A percentile compares a stretch with the other conserved stretches of the same genome.
These are phyloP conservation scores for Oryzaephilus surinamensis DNA, from an alignment of 1,140 invertebrate species.

Conservation along the genomic window DNA sequence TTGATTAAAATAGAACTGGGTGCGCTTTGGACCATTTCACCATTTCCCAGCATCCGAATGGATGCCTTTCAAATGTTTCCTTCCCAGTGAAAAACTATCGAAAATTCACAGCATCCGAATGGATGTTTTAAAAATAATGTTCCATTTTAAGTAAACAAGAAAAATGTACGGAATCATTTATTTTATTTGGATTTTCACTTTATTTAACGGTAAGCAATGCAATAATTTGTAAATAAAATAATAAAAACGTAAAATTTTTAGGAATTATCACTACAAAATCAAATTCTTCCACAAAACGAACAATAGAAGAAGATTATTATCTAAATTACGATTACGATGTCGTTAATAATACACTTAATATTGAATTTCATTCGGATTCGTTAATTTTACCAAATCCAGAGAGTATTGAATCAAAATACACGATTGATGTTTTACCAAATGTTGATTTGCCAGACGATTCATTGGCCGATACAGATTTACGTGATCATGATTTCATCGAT, in stretches of 20 bases:
- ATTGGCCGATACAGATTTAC: constrained; percentile 35
- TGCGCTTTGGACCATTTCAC: constrained; percentile 10
- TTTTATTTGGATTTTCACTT: not conserved
- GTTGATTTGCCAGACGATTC: constrained; percentile 32
- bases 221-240: not conserved
- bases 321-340: constrained; percentile 31
- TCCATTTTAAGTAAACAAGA: constrained; percentile 9
- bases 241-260: constrained; percentile 3
- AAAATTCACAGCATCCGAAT: constrained; percentile 4
- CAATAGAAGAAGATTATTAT: constrained; percentile 31
- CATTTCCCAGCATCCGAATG: constrained; percentile 21
- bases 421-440: constrained; percentile 29
- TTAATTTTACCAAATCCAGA: constrained; percentile 33
- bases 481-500: constrained; percentile 44
- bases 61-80: constrained; percentile 9
- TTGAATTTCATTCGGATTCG: constrained; percentile 23
- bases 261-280: constrained; percentile 3
- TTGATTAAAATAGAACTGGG: constrained; percentile 18
- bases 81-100: constrained; percentile 6
- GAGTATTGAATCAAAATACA: constrained; percentile 25
- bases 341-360: constrained; percentile 16
- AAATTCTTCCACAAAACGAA: constrained; percentile 22
- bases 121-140: constrained; percentile 9
- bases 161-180: constrained; percentile 5
- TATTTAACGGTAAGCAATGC: not conserved